Conservation (phyloP, 37 sponge, comb jelly and placozoan genomes). For the Diacarnus erythraeanus region DNA sequence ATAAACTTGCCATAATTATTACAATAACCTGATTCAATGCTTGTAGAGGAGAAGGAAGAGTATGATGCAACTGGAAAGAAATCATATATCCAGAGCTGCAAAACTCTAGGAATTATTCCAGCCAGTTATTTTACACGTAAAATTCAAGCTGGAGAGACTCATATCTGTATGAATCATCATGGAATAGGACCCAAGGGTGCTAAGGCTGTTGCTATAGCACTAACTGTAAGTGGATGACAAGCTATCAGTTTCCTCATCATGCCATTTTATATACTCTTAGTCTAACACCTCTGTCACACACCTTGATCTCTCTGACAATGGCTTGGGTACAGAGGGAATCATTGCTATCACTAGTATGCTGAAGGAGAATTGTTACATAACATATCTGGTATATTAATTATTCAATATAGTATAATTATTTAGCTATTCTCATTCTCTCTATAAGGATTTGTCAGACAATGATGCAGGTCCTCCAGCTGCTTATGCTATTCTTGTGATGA, state of each 20-base stretch:
- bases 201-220: constrained; percentile 87
- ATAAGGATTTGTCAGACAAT: constrained; percentile 81
- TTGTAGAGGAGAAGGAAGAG: constrained; percentile 84
- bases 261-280: constrained; percentile 27
- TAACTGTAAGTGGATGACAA: constrained; percentile 59
- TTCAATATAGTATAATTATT: neutral
- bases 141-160: constrained; percentile 34
- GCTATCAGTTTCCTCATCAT: neutral
- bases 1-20: neutral
- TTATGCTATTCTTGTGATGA: constrained; percentile 58
- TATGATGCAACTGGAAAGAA: constrained; percentile 88
- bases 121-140: constrained; percentile 78
- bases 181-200: constrained; percentile 93
- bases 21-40: neutral
- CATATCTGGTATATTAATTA: constrained; percentile 57
- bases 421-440: neutral
- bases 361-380: constrained; percentile 96
- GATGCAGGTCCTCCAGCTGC: constrained; percentile 74
- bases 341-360: constrained; percentile 90
- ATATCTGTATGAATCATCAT: constrained; percentile 85
- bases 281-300: constrained; percentile 84
- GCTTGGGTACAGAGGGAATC: constrained; percentile 83
- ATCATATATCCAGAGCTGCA: constrained; percentile 78
- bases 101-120: constrained; percentile 82
- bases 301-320: constrained; percentile 90